phyloP scores from a whole-genome alignment of 1,140 invertebrate genomes.

The Drosophila ananassae region DNA sequence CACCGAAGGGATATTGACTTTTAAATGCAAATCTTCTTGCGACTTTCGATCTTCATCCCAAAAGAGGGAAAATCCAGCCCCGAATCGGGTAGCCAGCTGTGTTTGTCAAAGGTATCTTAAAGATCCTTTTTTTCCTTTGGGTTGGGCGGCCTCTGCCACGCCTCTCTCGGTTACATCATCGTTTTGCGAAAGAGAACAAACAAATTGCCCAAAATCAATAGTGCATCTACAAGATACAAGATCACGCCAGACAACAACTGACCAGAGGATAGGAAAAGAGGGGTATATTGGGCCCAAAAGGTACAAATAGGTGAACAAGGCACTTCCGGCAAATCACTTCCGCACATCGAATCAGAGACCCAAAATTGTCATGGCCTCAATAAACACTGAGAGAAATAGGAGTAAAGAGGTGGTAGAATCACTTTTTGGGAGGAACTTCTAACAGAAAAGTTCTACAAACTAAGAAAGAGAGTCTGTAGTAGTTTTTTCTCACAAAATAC shows the following conservation, averaged over 20 bases:
- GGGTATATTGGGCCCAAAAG: not conserved
- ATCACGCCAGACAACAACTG: conserved; percentile 66
- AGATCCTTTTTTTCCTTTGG: conserved; percentile 12
- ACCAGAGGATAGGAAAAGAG: conserved; percentile 20
- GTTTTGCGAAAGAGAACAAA: conserved; percentile 34
- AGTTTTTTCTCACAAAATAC: no score
- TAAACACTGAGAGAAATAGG: not conserved
- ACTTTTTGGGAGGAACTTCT: no score
- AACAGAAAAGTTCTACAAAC: no score
- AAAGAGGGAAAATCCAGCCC: conserved; percentile 8
- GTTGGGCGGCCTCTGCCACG: conserved; percentile 2
- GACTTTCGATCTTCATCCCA: conserved; percentile 21
- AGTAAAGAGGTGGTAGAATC: no score
- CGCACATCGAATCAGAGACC: conserved; percentile 69
- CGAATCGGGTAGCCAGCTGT: conserved; percentile 33
- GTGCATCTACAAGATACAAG: conserved; percentile 33
- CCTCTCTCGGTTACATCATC: conserved; percentile 38
- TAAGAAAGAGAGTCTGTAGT: no score
- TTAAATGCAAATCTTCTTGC: conserved; percentile 34
- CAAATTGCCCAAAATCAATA: conserved; percentile 40
- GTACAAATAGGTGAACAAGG: conserved; percentile 47
- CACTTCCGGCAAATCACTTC: conserved; percentile 77
- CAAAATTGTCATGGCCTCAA: conserved; percentile 74
- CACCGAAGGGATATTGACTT: conserved; percentile 34
- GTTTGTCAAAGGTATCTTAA: conserved; percentile 37